These are phyloP conservation scores for Operophtera brumata DNA, from an alignment of 2,888 invertebrate genomes.

Conservation along the genomic window DNA sequence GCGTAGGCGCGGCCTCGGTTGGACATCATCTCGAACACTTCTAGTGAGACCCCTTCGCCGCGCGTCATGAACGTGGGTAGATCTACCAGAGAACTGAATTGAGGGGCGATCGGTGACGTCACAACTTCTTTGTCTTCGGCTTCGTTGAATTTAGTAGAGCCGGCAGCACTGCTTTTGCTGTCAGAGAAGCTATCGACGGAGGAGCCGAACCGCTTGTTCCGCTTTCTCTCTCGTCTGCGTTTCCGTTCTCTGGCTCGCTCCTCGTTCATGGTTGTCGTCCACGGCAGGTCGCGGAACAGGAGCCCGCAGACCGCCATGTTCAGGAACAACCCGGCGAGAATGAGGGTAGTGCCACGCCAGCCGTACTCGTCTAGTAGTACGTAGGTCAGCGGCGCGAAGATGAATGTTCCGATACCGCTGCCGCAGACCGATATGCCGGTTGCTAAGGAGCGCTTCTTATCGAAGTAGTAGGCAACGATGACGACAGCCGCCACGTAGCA, in stretches of 20 bases:
- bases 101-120: conserved; percentile 66
- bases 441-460: conserved; percentile 90
- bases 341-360: conserved; percentile 91
- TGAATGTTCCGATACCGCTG: conserved; percentile 92
- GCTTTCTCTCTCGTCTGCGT: conserved; percentile 80
- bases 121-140: conserved; percentile 61
- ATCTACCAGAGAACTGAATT: conserved; percentile 90
- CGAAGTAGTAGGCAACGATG: conserved; percentile 94
- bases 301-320: conserved; percentile 91
- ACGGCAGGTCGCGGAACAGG: conserved; percentile 86
- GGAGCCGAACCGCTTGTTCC: conserved; percentile 80
- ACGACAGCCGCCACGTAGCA: conserved; percentile 96
- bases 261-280: conserved; percentile 81
- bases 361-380: conserved; percentile 87
- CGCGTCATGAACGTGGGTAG: conserved; percentile 91
- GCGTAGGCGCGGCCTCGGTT: conserved; percentile 86
- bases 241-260: conserved; percentile 83
- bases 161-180: conserved; percentile 84
- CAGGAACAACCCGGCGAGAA: conserved; percentile 89
- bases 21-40: conserved; percentile 87
- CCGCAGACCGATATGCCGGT: conserved; percentile 93
- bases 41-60: conserved; percentile 88
- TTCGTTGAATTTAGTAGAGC: conserved; percentile 72
- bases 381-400: conserved; percentile 90
- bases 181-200: conserved; percentile 87